Evolutionary conservation across 2,888 invertebrate genomes (phyloP), one percentile per base, ranked within the genome.

Genomic region (Argyra leucocephala): DNA sequence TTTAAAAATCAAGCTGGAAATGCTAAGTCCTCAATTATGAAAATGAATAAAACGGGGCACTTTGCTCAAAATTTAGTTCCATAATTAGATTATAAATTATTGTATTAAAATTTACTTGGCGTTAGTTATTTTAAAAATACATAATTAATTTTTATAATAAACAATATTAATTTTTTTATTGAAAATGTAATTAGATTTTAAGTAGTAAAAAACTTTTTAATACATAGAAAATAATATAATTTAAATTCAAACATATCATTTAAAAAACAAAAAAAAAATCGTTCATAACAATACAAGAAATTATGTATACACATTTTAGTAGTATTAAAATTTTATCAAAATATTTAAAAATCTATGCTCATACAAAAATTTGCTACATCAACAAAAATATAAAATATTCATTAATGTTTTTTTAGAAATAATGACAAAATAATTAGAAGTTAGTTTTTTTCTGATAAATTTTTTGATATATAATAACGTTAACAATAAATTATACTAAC

Each of bases 51-150:
- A 48, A 48, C 18, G 48, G 48, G 48, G 48, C 48, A 48, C 4
- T 48, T 48, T 48, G 48, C 48, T 48, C 48, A 48, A 48, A 31
- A 48, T 48, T 48, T 48, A 48, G 48, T 48, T 48, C 48, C 48
- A 48, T 48, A 18, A 18, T 48, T 48, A 48, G 48, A 48, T 18
- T 18, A 48, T 48, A 48, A 2, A 48, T 15, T 12, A 48, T 48
- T 48, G 48, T 48, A 15, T 48, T 48, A 48, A 48, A 48, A 48
- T 48, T 48, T 37, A 12, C 18, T 15, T 48, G 48, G n/a, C 48
- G 4, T 48, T 48, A 48, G 18, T 48, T 18, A 48, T 7, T 15
- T 15, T 18, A 48, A 48, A 48, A 48, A 48, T 48, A 18, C 48
- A 48, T 48, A 31, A 31, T 48, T 48, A 48, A 12, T 12, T 48